Conservation (phyloP, 2,888 invertebrate species). For the Craniophora ligustri region DNA sequence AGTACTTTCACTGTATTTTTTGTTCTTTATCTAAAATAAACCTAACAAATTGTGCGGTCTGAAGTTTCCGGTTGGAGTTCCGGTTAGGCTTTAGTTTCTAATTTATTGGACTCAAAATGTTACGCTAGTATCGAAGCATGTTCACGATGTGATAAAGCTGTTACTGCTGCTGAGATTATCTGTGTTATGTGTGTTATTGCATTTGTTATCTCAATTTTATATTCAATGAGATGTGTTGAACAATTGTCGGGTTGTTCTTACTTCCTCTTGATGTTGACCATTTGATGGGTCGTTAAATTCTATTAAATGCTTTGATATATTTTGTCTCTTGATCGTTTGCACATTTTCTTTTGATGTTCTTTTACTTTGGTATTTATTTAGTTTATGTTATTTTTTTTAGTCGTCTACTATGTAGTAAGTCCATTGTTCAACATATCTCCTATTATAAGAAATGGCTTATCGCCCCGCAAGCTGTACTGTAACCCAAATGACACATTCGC, state of each 20-base stretch:
- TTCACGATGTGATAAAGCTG: constrained; percentile 14
- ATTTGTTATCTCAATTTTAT: constrained; percentile 27
- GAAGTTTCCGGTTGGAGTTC: constrained; percentile 60
- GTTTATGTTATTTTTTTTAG: constrained; percentile 4
- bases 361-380: background rate
- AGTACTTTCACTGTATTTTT: constrained; percentile 76
- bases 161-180: constrained; percentile 28
- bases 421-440: constrained; percentile 13
- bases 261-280: constrained; percentile 6
- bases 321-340: constrained; percentile 4
- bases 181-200: constrained; percentile 30
- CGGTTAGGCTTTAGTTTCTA: constrained; percentile 52
- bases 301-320: constrained; percentile 11
- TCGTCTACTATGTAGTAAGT: no score
- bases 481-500: constrained; percentile 64
- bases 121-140: constrained; percentile 27
- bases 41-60: constrained; percentile 36
- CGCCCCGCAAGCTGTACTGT: constrained; percentile 47
- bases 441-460: constrained; percentile 36
- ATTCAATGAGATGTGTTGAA: constrained; percentile 26
- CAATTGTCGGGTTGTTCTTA: constrained; percentile 23
- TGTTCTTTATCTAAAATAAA: constrained; percentile 32
- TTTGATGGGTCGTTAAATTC: constrained; percentile 16
- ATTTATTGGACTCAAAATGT: constrained; percentile 33
- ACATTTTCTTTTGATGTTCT: background rate